phyloP scores from a whole-genome alignment of 1,140 invertebrate species.

The Zaprionus vittiger region DNA sequence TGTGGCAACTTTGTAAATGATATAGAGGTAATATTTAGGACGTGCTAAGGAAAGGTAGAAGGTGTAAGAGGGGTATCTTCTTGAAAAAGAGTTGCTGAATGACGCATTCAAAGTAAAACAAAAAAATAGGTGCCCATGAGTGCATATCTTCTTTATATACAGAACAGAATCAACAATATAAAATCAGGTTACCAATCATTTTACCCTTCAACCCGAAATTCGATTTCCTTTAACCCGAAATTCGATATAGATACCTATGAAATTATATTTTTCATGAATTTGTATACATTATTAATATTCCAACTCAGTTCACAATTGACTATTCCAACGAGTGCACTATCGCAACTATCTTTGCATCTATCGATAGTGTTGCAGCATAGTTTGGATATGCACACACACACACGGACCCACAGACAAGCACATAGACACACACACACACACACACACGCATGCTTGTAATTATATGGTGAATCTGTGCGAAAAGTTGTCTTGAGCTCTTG shows the following conservation, averaged over 20 bases:
- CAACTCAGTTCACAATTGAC: not conserved
- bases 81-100: not conserved
- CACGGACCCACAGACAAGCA: not conserved
- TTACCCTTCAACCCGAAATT: too few relatives aligned
- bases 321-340: not conserved
- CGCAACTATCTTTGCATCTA: not conserved
- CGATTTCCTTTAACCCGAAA: too few relatives aligned
- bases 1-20: not conserved
- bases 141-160: too few relatives aligned
- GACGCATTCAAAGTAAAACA: too few relatives aligned
- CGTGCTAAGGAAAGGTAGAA: not conserved
- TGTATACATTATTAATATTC: not conserved
- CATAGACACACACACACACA: not conserved
- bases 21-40: not conserved
- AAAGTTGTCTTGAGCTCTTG: constrained; percentile 7
- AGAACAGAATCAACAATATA: too few relatives aligned
- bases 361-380: not conserved
- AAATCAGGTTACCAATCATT: too few relatives aligned
- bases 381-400: not conserved
- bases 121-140: too few relatives aligned
- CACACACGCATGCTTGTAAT: not conserved
- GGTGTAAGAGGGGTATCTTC: not conserved
- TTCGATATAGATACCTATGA: too few relatives aligned
- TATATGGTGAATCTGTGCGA: not conserved
- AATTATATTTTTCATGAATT: too few relatives aligned